Conservation (phyloP, 1,140 invertebrate genomes). For the Drosophila busckii region DNA sequence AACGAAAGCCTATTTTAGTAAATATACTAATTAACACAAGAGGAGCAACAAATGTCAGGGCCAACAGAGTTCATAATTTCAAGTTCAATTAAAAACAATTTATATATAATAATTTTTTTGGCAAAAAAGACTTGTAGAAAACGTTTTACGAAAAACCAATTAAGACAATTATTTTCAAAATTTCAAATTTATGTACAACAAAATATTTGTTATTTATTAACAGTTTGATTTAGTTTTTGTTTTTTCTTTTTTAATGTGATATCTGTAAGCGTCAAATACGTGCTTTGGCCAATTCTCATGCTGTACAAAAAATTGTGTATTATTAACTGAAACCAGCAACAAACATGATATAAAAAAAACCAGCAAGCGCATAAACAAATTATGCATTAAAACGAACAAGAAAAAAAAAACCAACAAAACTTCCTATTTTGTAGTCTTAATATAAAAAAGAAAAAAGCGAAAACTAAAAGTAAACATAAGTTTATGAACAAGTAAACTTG, state of each 20-base stretch:
- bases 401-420: conserved; percentile 37
- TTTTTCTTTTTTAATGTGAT: conserved; percentile 67
- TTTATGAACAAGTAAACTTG: conserved; percentile 36
- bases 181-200: too few relatives aligned
- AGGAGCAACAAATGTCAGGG: conserved; percentile 52
- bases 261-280: conserved; percentile 57
- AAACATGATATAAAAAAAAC: conserved; percentile 2
- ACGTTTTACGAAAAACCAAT: conserved; percentile 29
- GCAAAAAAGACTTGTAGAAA: conserved; percentile 10
- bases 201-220: conserved; percentile 56
- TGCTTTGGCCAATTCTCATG: conserved; percentile 54
- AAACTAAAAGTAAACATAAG: conserved; percentile 22
- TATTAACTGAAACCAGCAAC: conserved; percentile 22
- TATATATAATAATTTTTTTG: conserved; percentile 6
- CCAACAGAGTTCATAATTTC: conserved; percentile 43
- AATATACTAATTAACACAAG: conserved; percentile 43
- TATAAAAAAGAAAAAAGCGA: conserved; percentile 28
- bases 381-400: conserved; percentile 22
- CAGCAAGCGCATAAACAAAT: conserved; percentile 15
- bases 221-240: conserved; percentile 53
- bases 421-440: conserved; percentile 75
- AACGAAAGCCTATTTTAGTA: conserved; percentile 59
- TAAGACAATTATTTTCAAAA: conserved; percentile 61
- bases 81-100: conserved; percentile 13
- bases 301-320: conserved; percentile 45